These are phyloP conservation scores for Andrena chrysosceles DNA, from an alignment of 2,888 invertebrate species.

Conservation along the genomic window DNA sequence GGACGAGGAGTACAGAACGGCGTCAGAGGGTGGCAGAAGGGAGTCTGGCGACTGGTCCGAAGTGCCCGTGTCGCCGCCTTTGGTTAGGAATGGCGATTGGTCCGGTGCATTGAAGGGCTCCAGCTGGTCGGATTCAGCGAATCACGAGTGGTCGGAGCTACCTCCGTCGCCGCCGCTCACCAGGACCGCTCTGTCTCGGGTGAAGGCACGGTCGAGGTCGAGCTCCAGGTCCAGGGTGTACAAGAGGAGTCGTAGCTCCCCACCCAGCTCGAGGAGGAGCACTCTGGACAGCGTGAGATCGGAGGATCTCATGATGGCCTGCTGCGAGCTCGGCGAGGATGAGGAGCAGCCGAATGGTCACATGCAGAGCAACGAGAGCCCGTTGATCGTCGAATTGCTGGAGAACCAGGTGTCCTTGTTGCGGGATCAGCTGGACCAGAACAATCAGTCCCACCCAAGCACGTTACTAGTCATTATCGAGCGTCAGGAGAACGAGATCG, in stretches of 20 bases:
- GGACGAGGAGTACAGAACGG: conserved; percentile 94
- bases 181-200: conserved; percentile 87
- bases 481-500: conserved; percentile 89
- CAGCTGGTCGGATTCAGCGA: conserved; percentile 78
- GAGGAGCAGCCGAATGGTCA: conserved; percentile 85
- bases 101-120: conserved; percentile 71
- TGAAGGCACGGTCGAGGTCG: conserved; percentile 88
- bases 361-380: conserved; percentile 76
- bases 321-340: conserved; percentile 86
- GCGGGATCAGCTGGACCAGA: conserved; percentile 79
- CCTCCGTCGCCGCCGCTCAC: conserved; percentile 89
- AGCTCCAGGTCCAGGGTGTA: conserved; percentile 86
- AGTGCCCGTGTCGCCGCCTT: conserved; percentile 87
- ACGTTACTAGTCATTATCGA: conserved; percentile 86
- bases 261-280: conserved; percentile 87
- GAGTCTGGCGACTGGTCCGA: conserved; percentile 95
- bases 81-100: conserved; percentile 81
- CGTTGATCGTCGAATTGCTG: conserved; percentile 80
- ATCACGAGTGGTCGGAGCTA: conserved; percentile 84
- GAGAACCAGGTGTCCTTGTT: conserved; percentile 80
- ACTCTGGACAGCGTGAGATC: conserved; percentile 89
- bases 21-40: conserved; percentile 93
- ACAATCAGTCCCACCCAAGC: conserved; percentile 78
- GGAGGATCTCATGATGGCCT: conserved; percentile 86
- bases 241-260: conserved; percentile 88